These are phyloP conservation scores for Diadophis punctatus DNA, from an alignment of 2,113 vertebrate species.

Conservation along the genomic window DNA sequence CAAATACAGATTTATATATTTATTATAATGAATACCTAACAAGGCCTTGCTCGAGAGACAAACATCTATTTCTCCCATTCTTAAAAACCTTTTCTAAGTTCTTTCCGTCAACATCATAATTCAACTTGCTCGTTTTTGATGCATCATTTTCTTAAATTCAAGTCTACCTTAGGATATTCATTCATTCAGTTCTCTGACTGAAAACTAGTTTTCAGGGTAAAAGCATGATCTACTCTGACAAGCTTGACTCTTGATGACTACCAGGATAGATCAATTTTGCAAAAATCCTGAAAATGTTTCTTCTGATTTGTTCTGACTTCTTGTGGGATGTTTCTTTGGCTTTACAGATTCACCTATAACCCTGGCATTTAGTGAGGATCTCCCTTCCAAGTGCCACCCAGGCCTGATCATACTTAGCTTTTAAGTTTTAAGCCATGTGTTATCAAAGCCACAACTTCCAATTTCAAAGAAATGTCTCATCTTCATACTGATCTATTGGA, in stretches of 20 bases:
- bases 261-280: background rate
- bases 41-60: background rate
- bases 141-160: background rate
- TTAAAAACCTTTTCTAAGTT: background rate
- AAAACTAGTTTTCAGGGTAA: background rate
- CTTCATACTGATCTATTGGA: background rate
- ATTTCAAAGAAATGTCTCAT: background rate
- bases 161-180: background rate
- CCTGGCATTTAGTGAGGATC: background rate
- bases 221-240: background rate
- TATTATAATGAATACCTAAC: background rate
- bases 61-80: background rate
- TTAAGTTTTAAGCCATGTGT: background rate
- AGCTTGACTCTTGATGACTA: background rate
- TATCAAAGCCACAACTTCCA: background rate
- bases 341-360: background rate
- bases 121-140: background rate
- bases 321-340: background rate
- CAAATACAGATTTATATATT: background rate
- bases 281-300: background rate
- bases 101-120: background rate
- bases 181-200: background rate
- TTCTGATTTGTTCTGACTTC: background rate
- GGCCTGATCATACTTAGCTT: background rate
- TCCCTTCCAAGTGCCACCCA: background rate